These are phyloP conservation scores for Papilio machaon DNA, from an alignment of 1,140 invertebrate species.

Conservation along the genomic window DNA sequence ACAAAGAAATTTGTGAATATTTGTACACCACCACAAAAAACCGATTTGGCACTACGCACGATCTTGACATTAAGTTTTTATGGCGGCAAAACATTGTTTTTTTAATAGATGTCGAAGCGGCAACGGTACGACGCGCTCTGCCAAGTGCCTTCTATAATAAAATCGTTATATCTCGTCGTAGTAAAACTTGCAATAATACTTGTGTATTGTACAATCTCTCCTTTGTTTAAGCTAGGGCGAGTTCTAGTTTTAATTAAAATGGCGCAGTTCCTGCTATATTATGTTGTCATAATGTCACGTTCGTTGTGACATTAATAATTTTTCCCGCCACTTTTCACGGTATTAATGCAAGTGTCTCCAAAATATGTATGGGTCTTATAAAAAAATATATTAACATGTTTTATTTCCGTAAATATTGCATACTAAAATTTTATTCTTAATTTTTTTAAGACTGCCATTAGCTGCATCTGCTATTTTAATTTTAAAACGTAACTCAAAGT, in stretches of 20 bases:
- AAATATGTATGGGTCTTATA: background rate
- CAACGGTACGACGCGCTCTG: conserved; percentile 26
- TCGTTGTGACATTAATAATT: conserved; percentile 10
- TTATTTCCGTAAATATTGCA: too few species aligned
- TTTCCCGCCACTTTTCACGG: background rate
- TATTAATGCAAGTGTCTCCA: background rate
- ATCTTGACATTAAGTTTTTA: conserved; percentile 31
- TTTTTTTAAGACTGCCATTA: too few species aligned
- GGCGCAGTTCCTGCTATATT: conserved; percentile 19
- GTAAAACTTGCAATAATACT: conserved; percentile 24
- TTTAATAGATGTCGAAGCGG: conserved; percentile 26
- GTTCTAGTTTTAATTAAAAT: conserved; percentile 36
- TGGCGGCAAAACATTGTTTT: conserved; percentile 30
- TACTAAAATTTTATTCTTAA: too few species aligned
- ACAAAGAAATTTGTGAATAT: background rate
- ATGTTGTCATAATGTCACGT: conserved; percentile 19
- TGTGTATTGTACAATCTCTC: conserved; percentile 30
- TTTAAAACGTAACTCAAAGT: background rate
- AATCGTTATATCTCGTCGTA: conserved; percentile 32
- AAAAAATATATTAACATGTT: too few species aligned
- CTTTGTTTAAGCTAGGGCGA: conserved; percentile 27
- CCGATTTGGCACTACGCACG: conserved; percentile 1
- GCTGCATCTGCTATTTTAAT: background rate
- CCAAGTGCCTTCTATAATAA: conserved; percentile 33
- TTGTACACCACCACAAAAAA: background rate